Conservation (phyloP, 2,797 vertebrate genomes). For the Sorex maritimensis region DNA sequence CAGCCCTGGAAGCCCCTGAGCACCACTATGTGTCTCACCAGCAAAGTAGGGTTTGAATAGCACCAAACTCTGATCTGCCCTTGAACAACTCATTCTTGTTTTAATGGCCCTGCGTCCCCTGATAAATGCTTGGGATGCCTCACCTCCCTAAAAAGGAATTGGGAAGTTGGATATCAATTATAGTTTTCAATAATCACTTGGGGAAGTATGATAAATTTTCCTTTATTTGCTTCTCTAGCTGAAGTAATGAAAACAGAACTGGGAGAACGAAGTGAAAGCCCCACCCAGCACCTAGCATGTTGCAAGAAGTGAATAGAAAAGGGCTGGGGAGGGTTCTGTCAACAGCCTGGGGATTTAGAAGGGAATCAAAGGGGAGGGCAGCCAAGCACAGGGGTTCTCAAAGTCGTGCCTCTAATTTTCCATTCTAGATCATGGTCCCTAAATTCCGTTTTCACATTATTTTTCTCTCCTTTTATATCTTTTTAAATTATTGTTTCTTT, state of each 20-base stretch:
- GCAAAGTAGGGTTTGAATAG: too few species aligned
- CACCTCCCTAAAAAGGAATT: neutral
- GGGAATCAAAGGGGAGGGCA: neutral
- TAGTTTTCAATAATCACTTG: too few species aligned
- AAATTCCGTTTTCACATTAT: too few species aligned
- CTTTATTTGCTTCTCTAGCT: neutral
- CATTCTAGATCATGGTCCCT: neutral
- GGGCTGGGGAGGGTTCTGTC: neutral
- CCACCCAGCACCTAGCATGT: neutral
- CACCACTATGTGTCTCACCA: too few species aligned
- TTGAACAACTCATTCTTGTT: neutral
- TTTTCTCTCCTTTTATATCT: neutral
- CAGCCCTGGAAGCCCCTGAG: too few species aligned
- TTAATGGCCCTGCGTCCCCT: too few species aligned
- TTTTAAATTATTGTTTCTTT: neutral
- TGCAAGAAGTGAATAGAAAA: rapidly evolving
- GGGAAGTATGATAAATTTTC: too few species aligned
- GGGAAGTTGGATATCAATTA: neutral
- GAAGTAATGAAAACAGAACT: neutral
- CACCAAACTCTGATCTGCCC: too few species aligned
- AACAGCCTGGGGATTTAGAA: neutral
- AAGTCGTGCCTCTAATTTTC: neutral
- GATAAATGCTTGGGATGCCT: too few species aligned
- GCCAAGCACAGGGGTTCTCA: neutral
- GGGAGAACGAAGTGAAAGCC: neutral